Evolutionary conservation across 1,140 invertebrate genomes (phyloP), one percentile per base, ranked within the genome.

Genomic region (Sarcophaga bullata): DNA sequence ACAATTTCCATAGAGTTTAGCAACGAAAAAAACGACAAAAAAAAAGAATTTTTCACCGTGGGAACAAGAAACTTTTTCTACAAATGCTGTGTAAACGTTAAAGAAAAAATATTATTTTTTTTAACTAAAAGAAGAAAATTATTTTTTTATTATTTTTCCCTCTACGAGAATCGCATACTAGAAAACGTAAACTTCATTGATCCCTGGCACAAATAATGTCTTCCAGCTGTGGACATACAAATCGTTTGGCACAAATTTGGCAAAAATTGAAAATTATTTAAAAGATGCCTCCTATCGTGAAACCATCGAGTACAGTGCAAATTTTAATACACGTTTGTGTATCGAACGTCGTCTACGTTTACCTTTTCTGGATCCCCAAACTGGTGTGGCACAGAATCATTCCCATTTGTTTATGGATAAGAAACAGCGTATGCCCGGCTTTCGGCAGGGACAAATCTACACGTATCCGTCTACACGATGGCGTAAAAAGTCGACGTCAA

Each of bases 301-400:
- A 92, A 95, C 95, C 78, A 95, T 98, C 86, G 97, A 98, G 91
- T 97, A 96, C 90, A 97, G 97, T 7, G 95, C 96, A 54, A 97
- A 94, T 89, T 98, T 97, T 87, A 99, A 99, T 90, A 96, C 96
- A 81, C 92, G 97, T 91, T 90, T 99, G 91, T 96, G 96, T 88
- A 94, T 96, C 82, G 98, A 99, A 91, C 93, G 98, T 84, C 95
- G 97, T 87, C 93, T 98, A 88, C 93, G 98, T 82, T 94, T 98
- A 91, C 98, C 98, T 58, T 99, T 98, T 90, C 93, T 99, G 82
- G 98, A 99, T 91, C 97, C 97, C 4, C 97, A 98, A 91, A 99
- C 98, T 82, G 97, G 96, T 52, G 96, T 99, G 48, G 97, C 97
- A 25, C 97, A 98, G 90, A 98, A 96, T 89, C 97, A 98, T 91